Evolutionary conservation across 2,113 vertebrate genomes (phyloP).

Genomic region (human): GRCh38 chr21:27017501-27018000

Average conservation of each 20-base stretch:
- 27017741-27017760: neutral
- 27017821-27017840: neutral
- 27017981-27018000: neutral
- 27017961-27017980: neutral
- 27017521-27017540: neutral
- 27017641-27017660: neutral
- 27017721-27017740: neutral
- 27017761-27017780: neutral
- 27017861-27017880: neutral
- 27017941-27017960: neutral
- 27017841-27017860: neutral
- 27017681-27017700: neutral
- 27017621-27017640: neutral
- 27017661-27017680: neutral
- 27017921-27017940: neutral
- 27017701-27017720: neutral
- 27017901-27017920: neutral
- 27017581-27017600: neutral
- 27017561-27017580: neutral
- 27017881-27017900: neutral
- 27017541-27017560: neutral
- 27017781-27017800: neutral
- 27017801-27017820: neutral
- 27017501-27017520: neutral
- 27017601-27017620: neutral